Percentiles rank a stretch among this genome's conserved stretches.
These are phyloP conservation scores for Cylloceria caligata DNA, from an alignment of 2,888 invertebrate genomes.

Conservation along the genomic window DNA sequence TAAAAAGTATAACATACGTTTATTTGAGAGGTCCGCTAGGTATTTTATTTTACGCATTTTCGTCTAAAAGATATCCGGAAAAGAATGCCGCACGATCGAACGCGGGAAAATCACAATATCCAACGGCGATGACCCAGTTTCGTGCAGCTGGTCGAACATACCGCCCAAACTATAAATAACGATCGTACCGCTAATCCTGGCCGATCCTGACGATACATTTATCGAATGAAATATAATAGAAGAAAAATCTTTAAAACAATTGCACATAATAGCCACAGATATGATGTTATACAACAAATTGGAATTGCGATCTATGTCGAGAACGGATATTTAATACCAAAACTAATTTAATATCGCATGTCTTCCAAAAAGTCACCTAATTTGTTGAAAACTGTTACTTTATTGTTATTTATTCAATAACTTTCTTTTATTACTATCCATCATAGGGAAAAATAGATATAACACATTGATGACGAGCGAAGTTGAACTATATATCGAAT, in stretches of 20 bases:
- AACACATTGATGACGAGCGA: background rate
- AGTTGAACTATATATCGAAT: background rate
- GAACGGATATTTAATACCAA: constrained; percentile 5
- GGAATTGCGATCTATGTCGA: constrained; percentile 13
- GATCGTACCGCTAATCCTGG: constrained; percentile 24
- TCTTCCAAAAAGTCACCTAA: background rate
- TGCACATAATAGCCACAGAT: background rate
- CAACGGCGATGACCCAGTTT: constrained; percentile 38
- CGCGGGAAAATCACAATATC: constrained; percentile 6
- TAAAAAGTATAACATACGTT: no score
- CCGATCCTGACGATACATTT: constrained; percentile 16
- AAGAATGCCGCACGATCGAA: constrained; percentile 10
- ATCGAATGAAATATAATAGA: constrained; percentile 16
- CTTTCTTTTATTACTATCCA: background rate
- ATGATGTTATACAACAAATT: no score
- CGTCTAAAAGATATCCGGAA: background rate
- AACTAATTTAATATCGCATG: background rate
- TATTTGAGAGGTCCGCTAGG: no score
- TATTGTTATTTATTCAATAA: background rate
- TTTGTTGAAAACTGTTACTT: background rate
- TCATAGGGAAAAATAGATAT: background rate
- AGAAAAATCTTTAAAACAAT: background rate
- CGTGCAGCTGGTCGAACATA: constrained; percentile 13
- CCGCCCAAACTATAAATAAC: constrained; percentile 18
- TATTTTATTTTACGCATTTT: background rate